Base-by-base conservation (phyloP, 35 echinoderm and acorn worm species). In the Apostichopus californicus region DNA sequence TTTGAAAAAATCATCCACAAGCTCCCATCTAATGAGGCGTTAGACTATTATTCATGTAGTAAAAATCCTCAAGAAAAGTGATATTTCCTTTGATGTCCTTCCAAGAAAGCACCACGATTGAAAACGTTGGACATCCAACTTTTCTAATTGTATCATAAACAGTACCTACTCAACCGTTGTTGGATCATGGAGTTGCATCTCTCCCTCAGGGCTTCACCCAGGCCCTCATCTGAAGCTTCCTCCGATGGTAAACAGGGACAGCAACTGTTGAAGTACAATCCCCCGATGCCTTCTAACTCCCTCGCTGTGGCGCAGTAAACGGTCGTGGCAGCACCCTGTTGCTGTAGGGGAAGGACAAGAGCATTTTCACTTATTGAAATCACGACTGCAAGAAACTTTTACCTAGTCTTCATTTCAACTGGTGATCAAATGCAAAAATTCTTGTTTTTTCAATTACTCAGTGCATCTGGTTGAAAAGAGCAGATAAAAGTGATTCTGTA, bases 191-290 rank as follows among this genome's bases (percentile, higher is more conserved):
- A 70, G 20, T 98, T 91, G 77, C 90, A 96, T 1, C 86, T 21
- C 23, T 96, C 87, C 97, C 95, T 96, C 46, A 98, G 73, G 10
- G 90, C 91, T 25, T 56, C 72, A 11, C 90, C 94, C 28, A 85
- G 56, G 15, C 96, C 93, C 79, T 88, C 80, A 81, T 93, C 92
- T 11, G 81, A 9, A 11, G 97, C 94, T 85, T 96, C 97, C 2
- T 96, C 92, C 4, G 97, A 98, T 18, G 97, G 86, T 25, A 87
- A 26, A 77, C 97, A 98, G 12, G 88, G 86, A 24, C 93, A 96
- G 78, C 97, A 98, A 77, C 94, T 93, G 78, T 98, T 98, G 80
- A 98, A 94, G 70, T 96, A 96, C 79, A 98, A 79, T 25, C 97
- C 97, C 6, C 95, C 97, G 1, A 93, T 77, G 5, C 95, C 93